Evolutionary conservation across 2,113 vertebrate genomes (phyloP).

Genomic region (Charadrius vociferus): DNA sequence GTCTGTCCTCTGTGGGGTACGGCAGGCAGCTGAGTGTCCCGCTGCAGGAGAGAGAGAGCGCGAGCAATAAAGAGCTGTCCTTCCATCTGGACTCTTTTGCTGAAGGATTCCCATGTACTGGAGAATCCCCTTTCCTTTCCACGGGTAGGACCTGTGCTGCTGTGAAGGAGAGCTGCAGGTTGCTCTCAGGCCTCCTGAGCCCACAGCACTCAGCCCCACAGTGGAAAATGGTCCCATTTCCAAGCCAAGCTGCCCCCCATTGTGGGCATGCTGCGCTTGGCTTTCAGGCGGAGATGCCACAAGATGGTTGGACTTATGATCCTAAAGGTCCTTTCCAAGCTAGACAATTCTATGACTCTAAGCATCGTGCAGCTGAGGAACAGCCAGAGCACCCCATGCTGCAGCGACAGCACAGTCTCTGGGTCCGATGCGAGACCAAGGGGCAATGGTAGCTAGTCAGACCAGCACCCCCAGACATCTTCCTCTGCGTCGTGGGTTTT

Average conservation of each 20-base stretch:
- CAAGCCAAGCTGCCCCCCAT: background rate
- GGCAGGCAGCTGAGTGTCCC: constrained; percentile 72
- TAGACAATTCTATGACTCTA: no score
- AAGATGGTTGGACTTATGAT: no score
- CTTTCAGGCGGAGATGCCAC: background rate
- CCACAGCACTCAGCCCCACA: background rate
- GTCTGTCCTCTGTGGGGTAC: constrained; percentile 60
- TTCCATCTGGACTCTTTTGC: rapidly evolving
- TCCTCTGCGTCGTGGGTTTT: background rate
- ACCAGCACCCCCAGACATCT: background rate
- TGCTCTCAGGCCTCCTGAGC: background rate
- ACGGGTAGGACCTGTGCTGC: background rate
- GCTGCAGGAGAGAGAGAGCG: constrained; percentile 4
- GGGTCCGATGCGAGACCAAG: background rate
- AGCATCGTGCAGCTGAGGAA: rapidly evolving
- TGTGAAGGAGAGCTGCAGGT: background rate
- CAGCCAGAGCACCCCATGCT: background rate
- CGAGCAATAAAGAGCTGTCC: background rate
- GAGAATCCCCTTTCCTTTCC: background rate
- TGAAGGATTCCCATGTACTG: rapidly evolving
- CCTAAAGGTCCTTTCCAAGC: no score
- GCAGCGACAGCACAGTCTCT: background rate
- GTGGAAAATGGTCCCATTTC: background rate
- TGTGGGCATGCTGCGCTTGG: rapidly evolving
- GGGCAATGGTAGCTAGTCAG: background rate